Percentiles rank a stretch among this genome's conserved stretches.
Conservation (phyloP, 2,888 invertebrate species). For the Norana najaformis region DNA sequence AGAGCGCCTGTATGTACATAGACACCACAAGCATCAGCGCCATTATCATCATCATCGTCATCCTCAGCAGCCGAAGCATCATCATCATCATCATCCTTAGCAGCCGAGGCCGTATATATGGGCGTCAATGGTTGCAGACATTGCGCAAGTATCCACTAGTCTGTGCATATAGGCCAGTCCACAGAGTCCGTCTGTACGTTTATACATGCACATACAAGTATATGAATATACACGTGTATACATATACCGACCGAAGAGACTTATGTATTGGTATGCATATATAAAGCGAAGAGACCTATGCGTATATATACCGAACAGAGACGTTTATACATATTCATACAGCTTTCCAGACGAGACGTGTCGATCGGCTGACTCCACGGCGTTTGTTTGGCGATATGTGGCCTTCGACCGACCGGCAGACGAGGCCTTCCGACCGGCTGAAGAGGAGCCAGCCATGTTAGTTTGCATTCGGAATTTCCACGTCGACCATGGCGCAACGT, state of each 20-base stretch:
- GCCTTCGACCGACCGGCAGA: neutral
- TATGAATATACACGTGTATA: neutral
- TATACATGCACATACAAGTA: too few relatives aligned
- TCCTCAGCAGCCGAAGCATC: neutral
- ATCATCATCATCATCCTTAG: neutral
- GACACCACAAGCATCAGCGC: neutral
- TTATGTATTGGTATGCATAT: neutral
- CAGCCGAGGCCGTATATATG: neutral
- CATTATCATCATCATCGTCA: neutral
- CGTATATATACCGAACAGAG: neutral
- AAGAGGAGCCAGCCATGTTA: neutral
- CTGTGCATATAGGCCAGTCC: neutral
- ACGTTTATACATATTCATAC: neutral
- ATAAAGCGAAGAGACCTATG: too few relatives aligned
- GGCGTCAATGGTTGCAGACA: neutral
- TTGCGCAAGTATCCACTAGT: neutral
- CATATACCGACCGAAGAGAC: neutral
- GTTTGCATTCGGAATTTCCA: slow-evolving; percentile 13
- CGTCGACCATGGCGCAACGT: neutral
- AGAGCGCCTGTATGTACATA: neutral
- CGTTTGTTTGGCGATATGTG: neutral
- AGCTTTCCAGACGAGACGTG: neutral
- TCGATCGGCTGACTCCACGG: neutral
- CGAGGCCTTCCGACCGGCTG: too few relatives aligned
- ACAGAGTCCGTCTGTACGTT: neutral